Conservation (phyloP, 2,888 invertebrate genomes). For the Heliconius erato region DNA sequence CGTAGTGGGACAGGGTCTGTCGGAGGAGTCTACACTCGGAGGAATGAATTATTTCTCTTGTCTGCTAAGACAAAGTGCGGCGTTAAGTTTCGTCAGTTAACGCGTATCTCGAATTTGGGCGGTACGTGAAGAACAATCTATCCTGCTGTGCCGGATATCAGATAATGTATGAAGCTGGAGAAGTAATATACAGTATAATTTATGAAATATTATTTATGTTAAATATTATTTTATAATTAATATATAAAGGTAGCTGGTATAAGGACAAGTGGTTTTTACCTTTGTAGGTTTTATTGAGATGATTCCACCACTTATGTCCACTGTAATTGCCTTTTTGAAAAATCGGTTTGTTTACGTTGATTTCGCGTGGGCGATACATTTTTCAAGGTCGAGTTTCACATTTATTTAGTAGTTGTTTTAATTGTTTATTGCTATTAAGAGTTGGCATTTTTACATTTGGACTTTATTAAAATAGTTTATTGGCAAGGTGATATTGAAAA, state of each 20-base stretch:
- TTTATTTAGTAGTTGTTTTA: conserved; percentile 36
- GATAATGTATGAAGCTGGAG: too few species aligned
- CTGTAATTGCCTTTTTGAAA: conserved; percentile 41
- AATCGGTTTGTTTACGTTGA: conserved; percentile 34
- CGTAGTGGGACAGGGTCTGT: background rate
- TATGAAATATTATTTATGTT: background rate
- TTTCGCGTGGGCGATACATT: conserved; percentile 42
- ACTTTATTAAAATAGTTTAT: conserved; percentile 21
- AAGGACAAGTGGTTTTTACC: conserved; percentile 43
- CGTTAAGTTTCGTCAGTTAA: too few species aligned
- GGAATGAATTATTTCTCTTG: background rate
- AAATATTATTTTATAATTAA: background rate
- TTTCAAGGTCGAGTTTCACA: conserved; percentile 37
- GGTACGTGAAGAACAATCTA: too few species aligned
- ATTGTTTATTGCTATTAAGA: conserved; percentile 35
- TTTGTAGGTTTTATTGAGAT: conserved; percentile 38
- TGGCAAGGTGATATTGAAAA: conserved; percentile 24
- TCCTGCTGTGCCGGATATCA: too few species aligned
- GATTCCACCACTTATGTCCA: conserved; percentile 45
- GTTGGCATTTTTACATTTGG: conserved; percentile 15
- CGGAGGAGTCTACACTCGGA: too few species aligned
- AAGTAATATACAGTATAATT: too few species aligned
- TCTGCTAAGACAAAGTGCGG: background rate
- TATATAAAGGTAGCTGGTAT: background rate
- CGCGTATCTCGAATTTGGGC: too few species aligned